Evolutionary conservation across 1,140 invertebrate genomes (phyloP).

Genomic region (Pseudomyrmex gracilis): DNA sequence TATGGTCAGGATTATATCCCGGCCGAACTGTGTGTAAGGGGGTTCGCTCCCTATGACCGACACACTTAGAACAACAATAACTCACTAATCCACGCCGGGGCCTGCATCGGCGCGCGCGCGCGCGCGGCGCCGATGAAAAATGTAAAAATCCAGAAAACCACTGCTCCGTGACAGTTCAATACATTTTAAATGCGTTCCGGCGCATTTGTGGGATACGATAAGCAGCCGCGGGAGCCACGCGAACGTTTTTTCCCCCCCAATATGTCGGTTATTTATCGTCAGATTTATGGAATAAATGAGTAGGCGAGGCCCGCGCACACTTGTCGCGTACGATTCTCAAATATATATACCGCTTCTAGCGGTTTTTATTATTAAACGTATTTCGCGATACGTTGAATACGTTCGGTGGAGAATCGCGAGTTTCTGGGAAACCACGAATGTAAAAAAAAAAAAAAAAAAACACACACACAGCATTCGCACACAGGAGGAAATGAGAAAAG

Average conservation of each 20-base stretch:
- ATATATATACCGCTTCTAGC: conserved; percentile 8
- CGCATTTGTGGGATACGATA: conserved; percentile 84
- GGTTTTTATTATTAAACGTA: conserved; percentile 70
- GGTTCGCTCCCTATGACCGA: conserved; percentile 78
- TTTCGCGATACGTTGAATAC: conserved; percentile 21
- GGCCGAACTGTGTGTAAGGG: conserved; percentile 38
- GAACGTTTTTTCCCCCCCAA: conserved; percentile 75
- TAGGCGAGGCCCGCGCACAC: conserved; percentile 67
- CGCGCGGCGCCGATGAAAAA: conserved; percentile 82
- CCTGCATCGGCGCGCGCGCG: conserved; percentile 51
- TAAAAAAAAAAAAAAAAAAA: too few species aligned
- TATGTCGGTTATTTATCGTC: conserved; percentile 85
- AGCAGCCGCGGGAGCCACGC: conserved; percentile 67
- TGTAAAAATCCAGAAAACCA: conserved; percentile 84
- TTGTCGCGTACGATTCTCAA: conserved; percentile 29
- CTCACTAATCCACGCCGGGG: conserved; percentile 78
- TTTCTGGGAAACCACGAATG: background rate
- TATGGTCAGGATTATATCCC: conserved; percentile 70
- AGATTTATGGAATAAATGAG: conserved; percentile 86
- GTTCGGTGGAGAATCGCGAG: conserved; percentile 29
- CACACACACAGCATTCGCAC: background rate
- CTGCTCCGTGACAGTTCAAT: conserved; percentile 84
- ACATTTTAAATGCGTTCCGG: conserved; percentile 86
- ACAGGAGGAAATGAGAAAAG: too few species aligned
- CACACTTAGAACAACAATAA: conserved; percentile 83